phyloP scores from a whole-genome alignment of 2,797 vertebrate species.

The Artibeus jamaicensis region DNA sequence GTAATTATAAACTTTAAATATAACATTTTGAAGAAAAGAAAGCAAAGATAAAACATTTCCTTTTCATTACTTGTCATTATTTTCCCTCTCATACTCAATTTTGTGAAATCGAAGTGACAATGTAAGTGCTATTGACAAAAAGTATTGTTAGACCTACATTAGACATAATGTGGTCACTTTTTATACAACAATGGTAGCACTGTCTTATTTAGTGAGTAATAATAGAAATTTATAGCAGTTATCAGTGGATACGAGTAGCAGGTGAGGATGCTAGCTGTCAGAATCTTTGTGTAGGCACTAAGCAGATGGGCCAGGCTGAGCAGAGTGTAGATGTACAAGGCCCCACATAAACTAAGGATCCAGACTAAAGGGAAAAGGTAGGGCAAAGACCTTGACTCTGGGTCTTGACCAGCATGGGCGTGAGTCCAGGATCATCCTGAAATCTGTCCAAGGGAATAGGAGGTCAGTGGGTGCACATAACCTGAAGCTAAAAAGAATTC shows the following conservation, averaged over 20 bases:
- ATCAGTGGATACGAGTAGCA: not conserved
- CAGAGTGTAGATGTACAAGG: not conserved
- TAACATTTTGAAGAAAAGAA: not conserved
- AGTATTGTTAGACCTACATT: not conserved
- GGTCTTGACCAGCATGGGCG: not conserved
- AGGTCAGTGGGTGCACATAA: not conserved
- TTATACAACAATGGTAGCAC: not conserved
- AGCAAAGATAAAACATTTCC: not conserved
- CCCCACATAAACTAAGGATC: not conserved
- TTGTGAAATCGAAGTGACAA: not conserved
- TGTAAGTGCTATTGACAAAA: not conserved
- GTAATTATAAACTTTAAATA: not conserved
- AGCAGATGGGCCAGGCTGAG: not conserved
- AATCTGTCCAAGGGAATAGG: not conserved
- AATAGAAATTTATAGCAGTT: not conserved
- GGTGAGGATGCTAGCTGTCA: not conserved
- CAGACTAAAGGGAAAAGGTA: not conserved
- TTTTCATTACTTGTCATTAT: not conserved
- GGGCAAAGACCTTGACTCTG: not conserved
- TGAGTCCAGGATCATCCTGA: not conserved
- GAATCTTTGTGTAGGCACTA: not conserved
- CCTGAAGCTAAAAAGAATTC: not conserved
- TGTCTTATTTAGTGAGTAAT: not conserved
- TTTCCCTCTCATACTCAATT: not conserved
- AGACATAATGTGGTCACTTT: not conserved